Evolutionary conservation across 2,113 vertebrate genomes (phyloP), one percentile per base, ranked within the genome.

Genomic region (Stomatorhinus ivindoensis): DNA sequence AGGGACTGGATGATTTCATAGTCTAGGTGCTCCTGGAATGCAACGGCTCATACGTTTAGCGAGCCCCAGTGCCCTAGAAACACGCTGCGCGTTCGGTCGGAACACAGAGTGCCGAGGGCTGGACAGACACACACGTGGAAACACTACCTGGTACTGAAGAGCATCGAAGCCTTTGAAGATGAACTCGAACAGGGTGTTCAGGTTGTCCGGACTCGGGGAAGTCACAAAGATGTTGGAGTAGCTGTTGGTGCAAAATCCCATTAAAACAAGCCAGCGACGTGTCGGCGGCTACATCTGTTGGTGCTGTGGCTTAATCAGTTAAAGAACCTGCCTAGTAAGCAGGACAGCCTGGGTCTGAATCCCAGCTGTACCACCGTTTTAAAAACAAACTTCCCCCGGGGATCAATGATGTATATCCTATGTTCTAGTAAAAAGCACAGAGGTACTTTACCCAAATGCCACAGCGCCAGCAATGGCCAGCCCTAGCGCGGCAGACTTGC

Each of bases 181-280:
- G 92, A 99, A 99, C 90, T 99, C 98, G 94, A 99, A 99, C 87
- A 99, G 95, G 4, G 98, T 99, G 91, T 98, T 97, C 61, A 99
- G 96, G 92, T 99, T 99, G 94, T 99, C 98, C 0, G 98, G 98
- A 91, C 98, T 99, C 2, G 98, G 98, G 6, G 98, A 99, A 0
- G 98, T 99, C 51, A 99, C 97, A 90, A 99, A 99, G 91, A 99
- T 97, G 84, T 99, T 99, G 93, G 98, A 99, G 92, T 99, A 99
- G 55, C 98, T 99, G 91, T 27, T 35, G 88, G 31, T 4, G 73
- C 7, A 19, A 13, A 76, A 17, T 76, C 5, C 35, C 31, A 76
- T 19, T 17, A 76, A 13, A 76, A 76, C 5, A 15, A 92, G 86
- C 65, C 87, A 9, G 69, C 46, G 46, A 86, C 13, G 6, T 46